Evolutionary conservation across 2,113 vertebrate species (phyloP).

Genomic region (Pongo abelii): DNA sequence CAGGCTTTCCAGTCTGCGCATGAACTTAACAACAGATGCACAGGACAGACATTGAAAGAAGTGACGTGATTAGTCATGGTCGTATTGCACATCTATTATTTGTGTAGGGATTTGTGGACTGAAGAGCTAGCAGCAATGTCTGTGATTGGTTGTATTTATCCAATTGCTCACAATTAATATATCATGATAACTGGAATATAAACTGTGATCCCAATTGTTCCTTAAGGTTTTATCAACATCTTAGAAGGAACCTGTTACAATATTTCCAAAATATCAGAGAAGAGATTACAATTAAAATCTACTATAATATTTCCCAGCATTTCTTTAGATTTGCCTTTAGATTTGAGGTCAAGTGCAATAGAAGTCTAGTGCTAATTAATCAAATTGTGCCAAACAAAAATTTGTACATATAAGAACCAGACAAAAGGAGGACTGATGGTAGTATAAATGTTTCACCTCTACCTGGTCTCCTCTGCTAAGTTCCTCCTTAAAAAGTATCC

Average conservation of each 20-base stretch:
- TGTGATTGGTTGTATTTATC: neutral
- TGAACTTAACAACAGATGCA: neutral
- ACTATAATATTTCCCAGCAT: neutral
- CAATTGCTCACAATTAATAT: neutral
- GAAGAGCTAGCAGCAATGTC: neutral
- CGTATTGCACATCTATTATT: neutral
- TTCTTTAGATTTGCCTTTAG: neutral
- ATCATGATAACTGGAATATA: neutral
- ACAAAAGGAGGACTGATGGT: neutral
- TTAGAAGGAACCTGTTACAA: neutral
- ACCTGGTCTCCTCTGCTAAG: neutral
- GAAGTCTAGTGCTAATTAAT: neutral
- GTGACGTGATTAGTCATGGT: neutral
- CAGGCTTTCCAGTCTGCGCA: neutral
- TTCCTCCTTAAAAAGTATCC: neutral
- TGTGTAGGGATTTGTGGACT: neutral
- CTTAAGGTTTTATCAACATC: neutral
- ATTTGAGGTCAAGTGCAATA: neutral
- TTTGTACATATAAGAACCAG: neutral
- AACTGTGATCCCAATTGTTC: neutral
- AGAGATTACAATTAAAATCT: neutral
- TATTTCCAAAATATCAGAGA: conserved; percentile 18
- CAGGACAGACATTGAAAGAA: neutral
- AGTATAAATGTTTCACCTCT: neutral
- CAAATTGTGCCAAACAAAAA: neutral